Evolutionary conservation across 2,113 vertebrate genomes (phyloP).

Genomic region (Tupaia tana): DNA sequence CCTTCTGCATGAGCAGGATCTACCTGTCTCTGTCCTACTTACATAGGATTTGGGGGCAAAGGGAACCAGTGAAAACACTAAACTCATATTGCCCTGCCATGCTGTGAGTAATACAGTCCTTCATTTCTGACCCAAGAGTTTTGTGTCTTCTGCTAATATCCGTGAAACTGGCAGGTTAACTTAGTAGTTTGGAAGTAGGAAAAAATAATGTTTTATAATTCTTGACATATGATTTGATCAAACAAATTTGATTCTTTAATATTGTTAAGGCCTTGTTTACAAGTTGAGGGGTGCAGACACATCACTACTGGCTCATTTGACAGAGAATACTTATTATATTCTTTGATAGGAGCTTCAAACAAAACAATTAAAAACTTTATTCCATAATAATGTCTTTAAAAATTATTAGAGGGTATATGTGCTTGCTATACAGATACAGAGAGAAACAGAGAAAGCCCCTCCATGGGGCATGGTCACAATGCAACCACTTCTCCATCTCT

Average conservation of each 20-base stretch:
- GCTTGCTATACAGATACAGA: no score
- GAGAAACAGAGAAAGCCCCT: no score
- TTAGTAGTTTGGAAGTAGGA: not conserved
- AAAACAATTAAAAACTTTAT: slow-evolving; percentile 31
- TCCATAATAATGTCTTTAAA: not conserved
- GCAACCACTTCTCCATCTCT: no score
- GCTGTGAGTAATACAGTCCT: not conserved
- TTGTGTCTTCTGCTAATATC: not conserved
- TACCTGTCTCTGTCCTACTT: not conserved
- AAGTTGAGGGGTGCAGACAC: not conserved
- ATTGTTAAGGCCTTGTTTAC: not conserved
- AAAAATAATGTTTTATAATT: not conserved
- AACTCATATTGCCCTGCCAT: not conserved
- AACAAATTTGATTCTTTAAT: not conserved
- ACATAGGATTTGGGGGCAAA: no score
- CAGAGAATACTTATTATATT: not conserved
- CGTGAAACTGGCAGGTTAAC: not conserved
- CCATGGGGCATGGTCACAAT: no score
- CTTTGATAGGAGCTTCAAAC: not conserved
- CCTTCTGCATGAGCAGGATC: not conserved
- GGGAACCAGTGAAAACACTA: not conserved
- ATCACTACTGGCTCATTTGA: not conserved
- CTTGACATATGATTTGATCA: not conserved
- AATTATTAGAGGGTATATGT: no score
- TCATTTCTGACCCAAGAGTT: not conserved